Conservation (phyloP, 1,140 invertebrate species). For the Cryptotermes secundus region DNA sequence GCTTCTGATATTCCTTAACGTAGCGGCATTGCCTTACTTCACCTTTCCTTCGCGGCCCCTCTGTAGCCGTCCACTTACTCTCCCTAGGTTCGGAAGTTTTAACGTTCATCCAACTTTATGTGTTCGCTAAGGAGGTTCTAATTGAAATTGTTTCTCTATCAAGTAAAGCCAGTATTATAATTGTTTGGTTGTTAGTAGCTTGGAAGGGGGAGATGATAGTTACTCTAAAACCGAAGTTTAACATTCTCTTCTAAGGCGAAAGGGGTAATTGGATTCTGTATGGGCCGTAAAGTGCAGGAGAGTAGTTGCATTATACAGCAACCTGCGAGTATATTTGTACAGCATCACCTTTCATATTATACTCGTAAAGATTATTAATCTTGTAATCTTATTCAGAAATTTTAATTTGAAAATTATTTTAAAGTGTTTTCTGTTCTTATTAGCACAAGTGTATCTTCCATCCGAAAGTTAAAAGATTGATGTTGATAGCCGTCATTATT, state of each 20-base stretch:
- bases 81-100: neutral
- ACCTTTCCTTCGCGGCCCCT: neutral
- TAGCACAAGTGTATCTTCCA: no score
- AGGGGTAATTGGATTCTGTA: slow-evolving; percentile 11
- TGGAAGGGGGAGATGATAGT: neutral
- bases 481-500: no score
- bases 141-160: slow-evolving; percentile 18
- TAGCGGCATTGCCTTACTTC: neutral
- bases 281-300: neutral
- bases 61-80: neutral
- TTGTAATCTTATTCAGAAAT: no score
- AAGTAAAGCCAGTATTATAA: slow-evolving; percentile 10
- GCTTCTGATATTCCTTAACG: neutral
- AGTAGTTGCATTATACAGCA: neutral
- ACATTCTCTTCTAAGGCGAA: neutral
- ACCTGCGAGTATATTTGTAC: neutral
- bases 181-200: slow-evolving; percentile 2
- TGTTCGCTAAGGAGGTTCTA: slow-evolving; percentile 7
- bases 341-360: neutral
- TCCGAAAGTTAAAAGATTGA: no score
- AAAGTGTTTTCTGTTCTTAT: no score
- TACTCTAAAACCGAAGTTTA: slow-evolving; percentile 14
- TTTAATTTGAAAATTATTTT: no score
- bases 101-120: slow-evolving; percentile 11
- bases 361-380: neutral